These are phyloP conservation scores for Riparia riparia DNA, from an alignment of 2,113 vertebrate genomes.

Conservation along the genomic window DNA sequence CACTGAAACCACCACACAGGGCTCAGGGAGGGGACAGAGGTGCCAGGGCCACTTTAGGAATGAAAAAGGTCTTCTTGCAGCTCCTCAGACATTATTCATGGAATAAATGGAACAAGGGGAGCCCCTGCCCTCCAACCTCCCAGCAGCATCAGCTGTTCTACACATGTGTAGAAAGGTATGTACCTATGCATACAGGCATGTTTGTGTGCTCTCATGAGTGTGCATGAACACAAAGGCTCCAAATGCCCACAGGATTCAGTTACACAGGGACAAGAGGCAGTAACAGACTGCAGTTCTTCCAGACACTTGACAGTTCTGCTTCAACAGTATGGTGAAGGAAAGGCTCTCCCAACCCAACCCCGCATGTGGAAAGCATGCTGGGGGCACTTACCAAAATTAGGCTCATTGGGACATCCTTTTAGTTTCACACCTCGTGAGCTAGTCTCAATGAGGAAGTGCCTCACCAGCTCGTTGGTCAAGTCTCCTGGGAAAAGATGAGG, in stretches of 20 bases:
- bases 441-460: slow-evolving; percentile 98
- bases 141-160: background rate
- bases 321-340: background rate
- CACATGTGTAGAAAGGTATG: background rate
- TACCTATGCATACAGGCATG: background rate
- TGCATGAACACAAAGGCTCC: background rate
- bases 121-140: background rate
- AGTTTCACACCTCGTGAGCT: slow-evolving; percentile 96
- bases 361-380: fast-evolving
- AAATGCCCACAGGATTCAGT: background rate
- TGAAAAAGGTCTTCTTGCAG: background rate
- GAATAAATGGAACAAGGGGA: background rate
- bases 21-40: background rate
- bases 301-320: background rate
- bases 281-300: background rate
- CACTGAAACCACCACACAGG: background rate
- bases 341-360: background rate
- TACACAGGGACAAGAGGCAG: background rate
- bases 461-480: slow-evolving; percentile 90
- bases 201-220: background rate
- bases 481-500: slow-evolving; percentile 79
- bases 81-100: background rate
- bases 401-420: slow-evolving; percentile 97
- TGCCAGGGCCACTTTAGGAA: background rate
- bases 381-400: slow-evolving; percentile 87